A percentile compares a stretch with the other conserved stretches of the same genome.
Conservation (phyloP, 2,888 invertebrate species). For the Eupithecia subumbrata region DNA sequence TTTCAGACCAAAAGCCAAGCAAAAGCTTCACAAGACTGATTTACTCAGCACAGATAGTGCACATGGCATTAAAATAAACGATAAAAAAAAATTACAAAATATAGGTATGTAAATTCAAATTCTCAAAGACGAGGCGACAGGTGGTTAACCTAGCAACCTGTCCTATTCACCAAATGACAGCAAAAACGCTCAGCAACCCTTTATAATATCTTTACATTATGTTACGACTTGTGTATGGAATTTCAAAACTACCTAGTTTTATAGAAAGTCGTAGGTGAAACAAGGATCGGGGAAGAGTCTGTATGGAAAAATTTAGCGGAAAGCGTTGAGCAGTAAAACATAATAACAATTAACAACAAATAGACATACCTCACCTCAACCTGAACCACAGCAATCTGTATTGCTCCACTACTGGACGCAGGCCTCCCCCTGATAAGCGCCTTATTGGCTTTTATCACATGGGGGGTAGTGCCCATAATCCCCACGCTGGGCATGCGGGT, state of each 20-base stretch:
- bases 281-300: neutral
- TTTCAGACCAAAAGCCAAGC: neutral
- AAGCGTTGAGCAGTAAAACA: neutral
- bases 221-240: conserved; percentile 37
- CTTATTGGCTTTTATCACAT: no score
- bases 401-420: no score
- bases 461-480: no score
- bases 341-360: neutral
- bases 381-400: no score
- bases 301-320: neutral
- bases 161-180: conserved; percentile 64
- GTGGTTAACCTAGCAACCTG: conserved; percentile 67
- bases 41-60: neutral
- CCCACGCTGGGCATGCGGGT: no score
- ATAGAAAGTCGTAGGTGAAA: neutral
- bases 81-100: neutral
- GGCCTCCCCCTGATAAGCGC: no score
- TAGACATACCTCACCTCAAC: no score
- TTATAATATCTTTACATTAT: conserved; percentile 49
- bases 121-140: conserved; percentile 61
- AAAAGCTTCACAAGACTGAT: neutral
- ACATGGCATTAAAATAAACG: neutral
- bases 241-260: conserved; percentile 2
- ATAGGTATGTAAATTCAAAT: conserved; percentile 33
- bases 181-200: conserved; percentile 77